Percentiles rank a stretch among this genome's conserved stretches.
These are phyloP conservation scores for Toxotes jaculatrix DNA, from an alignment of 2,113 vertebrate genomes.

Conservation along the genomic window DNA sequence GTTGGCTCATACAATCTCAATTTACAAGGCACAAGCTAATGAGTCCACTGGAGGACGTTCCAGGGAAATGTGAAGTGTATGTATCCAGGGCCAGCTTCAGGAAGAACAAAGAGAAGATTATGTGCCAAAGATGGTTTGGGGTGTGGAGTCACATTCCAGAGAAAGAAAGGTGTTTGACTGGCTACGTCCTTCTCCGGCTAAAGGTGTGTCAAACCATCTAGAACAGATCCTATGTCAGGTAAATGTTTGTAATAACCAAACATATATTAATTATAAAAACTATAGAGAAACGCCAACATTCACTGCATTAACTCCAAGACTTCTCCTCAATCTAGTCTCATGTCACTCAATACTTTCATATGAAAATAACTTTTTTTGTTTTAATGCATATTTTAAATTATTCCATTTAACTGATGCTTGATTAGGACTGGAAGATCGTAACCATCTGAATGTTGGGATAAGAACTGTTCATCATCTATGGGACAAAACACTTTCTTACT, in stretches of 20 bases:
- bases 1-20: constrained; percentile 65
- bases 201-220: background rate
- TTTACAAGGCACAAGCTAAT: constrained; percentile 74
- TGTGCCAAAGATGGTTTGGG: background rate
- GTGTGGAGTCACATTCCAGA: background rate
- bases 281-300: background rate
- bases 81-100: background rate
- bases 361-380: background rate
- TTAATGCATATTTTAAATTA: background rate
- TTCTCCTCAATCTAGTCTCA: background rate
- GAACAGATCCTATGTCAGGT: background rate
- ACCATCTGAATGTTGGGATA: background rate
- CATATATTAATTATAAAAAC: background rate
- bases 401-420: background rate
- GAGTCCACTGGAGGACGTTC: background rate
- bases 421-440: background rate
- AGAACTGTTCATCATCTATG: background rate
- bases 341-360: background rate
- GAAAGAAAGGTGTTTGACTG: background rate
- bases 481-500: background rate
- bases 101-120: background rate
- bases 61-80: background rate
- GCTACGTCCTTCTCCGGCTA: background rate
- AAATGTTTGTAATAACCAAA: background rate
- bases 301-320: background rate